These are phyloP conservation scores for Schrankia costaestrigalis DNA, from an alignment of 2,888 invertebrate species.

Conservation along the genomic window DNA sequence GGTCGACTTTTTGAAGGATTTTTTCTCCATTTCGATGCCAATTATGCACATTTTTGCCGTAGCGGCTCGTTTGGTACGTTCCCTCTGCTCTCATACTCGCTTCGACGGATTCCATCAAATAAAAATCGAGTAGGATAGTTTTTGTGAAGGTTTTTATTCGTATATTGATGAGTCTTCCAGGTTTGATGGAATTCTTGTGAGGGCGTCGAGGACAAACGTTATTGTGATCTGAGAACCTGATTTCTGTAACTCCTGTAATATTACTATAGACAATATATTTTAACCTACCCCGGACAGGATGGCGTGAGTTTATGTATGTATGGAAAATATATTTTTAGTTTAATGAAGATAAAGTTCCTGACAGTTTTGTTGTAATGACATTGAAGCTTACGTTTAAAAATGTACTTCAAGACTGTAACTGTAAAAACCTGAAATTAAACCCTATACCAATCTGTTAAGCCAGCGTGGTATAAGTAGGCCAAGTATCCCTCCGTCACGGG, in stretches of 20 bases:
- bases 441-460: too few relatives aligned
- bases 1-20: constrained; percentile 75
- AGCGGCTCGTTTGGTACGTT: constrained; percentile 67
- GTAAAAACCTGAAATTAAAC: too few relatives aligned
- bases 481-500: too few relatives aligned
- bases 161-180: constrained; percentile 70
- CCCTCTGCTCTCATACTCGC: constrained; percentile 58
- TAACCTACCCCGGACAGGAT: too few relatives aligned
- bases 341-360: too few relatives aligned
- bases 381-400: too few relatives aligned
- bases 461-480: too few relatives aligned
- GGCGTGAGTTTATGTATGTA: too few relatives aligned
- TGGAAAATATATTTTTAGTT: too few relatives aligned
- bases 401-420: too few relatives aligned
- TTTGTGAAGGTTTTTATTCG: constrained; percentile 70
- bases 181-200: constrained; percentile 66
- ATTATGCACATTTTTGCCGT: constrained; percentile 80
- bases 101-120: constrained; percentile 74
- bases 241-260: constrained; percentile 25
- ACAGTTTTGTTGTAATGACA: too few relatives aligned
- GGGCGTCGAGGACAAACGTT: constrained; percentile 43
- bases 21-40: constrained; percentile 68
- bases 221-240: constrained; percentile 45
- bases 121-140: constrained; percentile 68
- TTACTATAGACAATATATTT: too few relatives aligned